Conservation (phyloP, 1,140 invertebrate species). For the Drosophila tropicalis region DNA sequence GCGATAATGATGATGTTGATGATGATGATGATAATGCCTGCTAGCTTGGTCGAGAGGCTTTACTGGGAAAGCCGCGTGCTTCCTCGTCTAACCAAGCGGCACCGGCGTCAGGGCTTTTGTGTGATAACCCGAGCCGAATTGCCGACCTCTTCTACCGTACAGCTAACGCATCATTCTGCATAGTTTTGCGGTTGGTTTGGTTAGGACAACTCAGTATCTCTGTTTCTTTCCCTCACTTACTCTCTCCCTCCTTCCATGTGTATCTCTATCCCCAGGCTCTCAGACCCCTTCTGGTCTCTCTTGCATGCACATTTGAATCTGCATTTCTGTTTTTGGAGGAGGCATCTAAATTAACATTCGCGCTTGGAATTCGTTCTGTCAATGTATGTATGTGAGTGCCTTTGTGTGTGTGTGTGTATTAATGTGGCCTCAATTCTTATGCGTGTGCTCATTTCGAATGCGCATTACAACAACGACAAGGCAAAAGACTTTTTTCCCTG, state of each 20-base stretch:
- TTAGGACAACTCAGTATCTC: slow-evolving; percentile 33
- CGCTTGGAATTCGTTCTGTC: slow-evolving; percentile 36
- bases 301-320: slow-evolving; percentile 76
- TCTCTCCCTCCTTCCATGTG: background rate
- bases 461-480: slow-evolving; percentile 72
- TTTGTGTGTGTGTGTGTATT: slow-evolving; percentile 45
- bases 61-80: background rate
- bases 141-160: background rate
- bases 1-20: slow-evolving; percentile 45
- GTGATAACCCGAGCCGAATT: slow-evolving; percentile 30
- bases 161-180: slow-evolving; percentile 37
- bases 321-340: slow-evolving; percentile 64
- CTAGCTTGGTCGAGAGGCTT: slow-evolving; percentile 8
- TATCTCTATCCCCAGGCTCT: slow-evolving; percentile 10
- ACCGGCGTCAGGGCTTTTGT: slow-evolving; percentile 59
- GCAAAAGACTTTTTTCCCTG: slow-evolving; percentile 51
- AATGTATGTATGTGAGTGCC: slow-evolving; percentile 10
- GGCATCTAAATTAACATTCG: slow-evolving; percentile 77
- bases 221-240: background rate
- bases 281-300: slow-evolving; percentile 24
- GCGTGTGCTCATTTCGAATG: slow-evolving; percentile 80
- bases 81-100: slow-evolving; percentile 12
- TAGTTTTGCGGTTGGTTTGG: slow-evolving; percentile 61
- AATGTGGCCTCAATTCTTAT: slow-evolving; percentile 79
- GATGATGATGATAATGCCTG: slow-evolving; percentile 43